Base-by-base conservation (phyloP, 2,888 invertebrate species). In the Ernsta delagoae region DNA sequence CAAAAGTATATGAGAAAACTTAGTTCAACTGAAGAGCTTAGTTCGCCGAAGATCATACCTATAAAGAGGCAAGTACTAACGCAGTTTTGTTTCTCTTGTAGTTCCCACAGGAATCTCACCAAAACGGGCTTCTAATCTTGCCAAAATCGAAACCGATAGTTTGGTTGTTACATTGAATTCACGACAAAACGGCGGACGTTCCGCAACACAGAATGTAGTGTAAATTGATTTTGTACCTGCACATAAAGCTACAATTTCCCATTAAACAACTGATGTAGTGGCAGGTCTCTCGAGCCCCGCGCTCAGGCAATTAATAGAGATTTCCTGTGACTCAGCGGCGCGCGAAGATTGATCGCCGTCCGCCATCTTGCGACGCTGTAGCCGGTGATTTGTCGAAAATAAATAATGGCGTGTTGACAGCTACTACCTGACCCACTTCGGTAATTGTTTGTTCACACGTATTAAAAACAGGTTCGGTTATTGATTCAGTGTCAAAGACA, bases 281-380 rank as follows among this genome's bases (percentile, higher is more conserved):
- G 41, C 12, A 24, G 43, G 36, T 68, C 68, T 56, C 61, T 48
- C 36, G 48, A 62, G 61, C 54, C 50, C 68, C 39, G 39, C 48
- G 57, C 50, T 11, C 53, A 50, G 57, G 57, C 56, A 62, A 68
- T 62, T 68, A 68, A 68, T 62, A 62, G 62, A 62, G 61, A 62
- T 62, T 62, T 68, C 67, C 61, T 57, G 48, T 45, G 62, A 68
- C 56, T 68, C 57, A 56, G 61, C 67, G 56, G 50, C n/a, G 45
- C 45, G 56, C 24, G 67, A 57, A 62, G 61, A 68, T 62, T 68
- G 67, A 68, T 68, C 67, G 57, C 53, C 43, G 53, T 61, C 62
- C 67, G 60, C 67, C 67, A 67, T 67, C 56, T 68, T 68, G 67
- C 57, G 61, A 57, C 34, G 59, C 61, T 16, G 60, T 60, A 66